phyloP scores from a whole-genome alignment of 2,797 vertebrate species.

The Takifugu ocellatus region DNA sequence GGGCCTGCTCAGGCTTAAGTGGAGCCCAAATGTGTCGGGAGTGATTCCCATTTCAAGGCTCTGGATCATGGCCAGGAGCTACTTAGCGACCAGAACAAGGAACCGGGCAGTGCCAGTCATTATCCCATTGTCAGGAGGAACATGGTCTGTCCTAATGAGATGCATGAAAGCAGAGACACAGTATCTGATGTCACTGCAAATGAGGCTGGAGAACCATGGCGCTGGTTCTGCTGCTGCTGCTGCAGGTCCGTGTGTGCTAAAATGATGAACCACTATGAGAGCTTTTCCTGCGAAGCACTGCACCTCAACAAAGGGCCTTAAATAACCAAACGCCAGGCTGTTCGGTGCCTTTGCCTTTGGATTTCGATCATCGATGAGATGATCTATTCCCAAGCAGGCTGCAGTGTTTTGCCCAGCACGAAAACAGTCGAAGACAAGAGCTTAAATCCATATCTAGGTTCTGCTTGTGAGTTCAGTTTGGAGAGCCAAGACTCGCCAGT shows the following conservation, averaged over 20 bases:
- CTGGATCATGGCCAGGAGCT: slow-evolving; percentile 49
- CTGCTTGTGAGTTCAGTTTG: not conserved
- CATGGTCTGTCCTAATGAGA: slow-evolving; percentile 70
- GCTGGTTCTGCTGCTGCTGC: slow-evolving; percentile 48
- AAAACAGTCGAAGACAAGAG: slow-evolving; percentile 16
- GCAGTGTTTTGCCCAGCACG: slow-evolving; percentile 9
- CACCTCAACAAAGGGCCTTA: too few species aligned
- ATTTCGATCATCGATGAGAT: too few species aligned
- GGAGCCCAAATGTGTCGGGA: slow-evolving; percentile 34
- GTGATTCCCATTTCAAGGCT: slow-evolving; percentile 39
- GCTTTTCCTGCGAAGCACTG: slow-evolving; percentile 15
- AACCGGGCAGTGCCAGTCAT: slow-evolving; percentile 60
- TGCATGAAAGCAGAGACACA: slow-evolving; percentile 58
- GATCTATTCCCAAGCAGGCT: slow-evolving; percentile 9
- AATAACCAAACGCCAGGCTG: too few species aligned
- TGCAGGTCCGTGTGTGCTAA: slow-evolving; percentile 54
- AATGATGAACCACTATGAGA: slow-evolving; percentile 68
- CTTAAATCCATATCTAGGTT: slow-evolving; percentile 21
- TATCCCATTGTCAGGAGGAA: slow-evolving; percentile 71
- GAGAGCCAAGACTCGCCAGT: slow-evolving; percentile 2
- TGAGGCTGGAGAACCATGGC: slow-evolving; percentile 48
- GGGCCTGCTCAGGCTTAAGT: slow-evolving; percentile 22
- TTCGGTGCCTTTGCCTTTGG: too few species aligned
- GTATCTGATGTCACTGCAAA: slow-evolving; percentile 53
- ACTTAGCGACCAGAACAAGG: slow-evolving; percentile 37